A percentile compares a stretch with the other conserved stretches of the same genome.
Evolutionary conservation across 2,888 invertebrate species (phyloP).

Genomic region (Cataglyphis rosenhaueri): DNA sequence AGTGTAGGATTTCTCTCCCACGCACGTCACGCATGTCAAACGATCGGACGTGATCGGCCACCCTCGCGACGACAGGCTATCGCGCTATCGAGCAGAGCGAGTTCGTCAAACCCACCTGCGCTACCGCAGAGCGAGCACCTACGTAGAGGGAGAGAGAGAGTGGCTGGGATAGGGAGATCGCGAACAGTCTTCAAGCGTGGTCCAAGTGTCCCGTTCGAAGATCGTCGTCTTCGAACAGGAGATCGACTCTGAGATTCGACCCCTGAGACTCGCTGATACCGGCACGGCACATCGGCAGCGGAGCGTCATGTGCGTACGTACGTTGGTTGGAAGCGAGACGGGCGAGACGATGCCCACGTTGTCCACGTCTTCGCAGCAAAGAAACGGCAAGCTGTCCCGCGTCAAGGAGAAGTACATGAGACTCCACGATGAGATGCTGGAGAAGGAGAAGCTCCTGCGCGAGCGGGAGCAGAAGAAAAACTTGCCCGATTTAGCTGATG

Average conservation of each 20-base stretch:
- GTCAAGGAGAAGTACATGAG: slow-evolving; percentile 80
- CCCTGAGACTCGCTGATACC: neutral
- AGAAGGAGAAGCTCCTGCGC: slow-evolving; percentile 61
- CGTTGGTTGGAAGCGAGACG: slow-evolving; percentile 66
- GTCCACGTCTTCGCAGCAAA: slow-evolving; percentile 37
- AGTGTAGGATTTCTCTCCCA: slow-evolving; percentile 23
- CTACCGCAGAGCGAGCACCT: neutral
- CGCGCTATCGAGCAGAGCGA: neutral
- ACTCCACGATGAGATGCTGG: slow-evolving; percentile 78
- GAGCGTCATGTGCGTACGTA: slow-evolving; percentile 78
- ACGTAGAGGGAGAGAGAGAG: neutral
- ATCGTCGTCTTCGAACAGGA: neutral
- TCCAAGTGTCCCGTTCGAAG: neutral
- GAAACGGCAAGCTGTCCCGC: slow-evolving; percentile 68
- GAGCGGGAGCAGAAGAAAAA: slow-evolving; percentile 59
- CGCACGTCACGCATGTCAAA: slow-evolving; percentile 9
- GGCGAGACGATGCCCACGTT: slow-evolving; percentile 51
- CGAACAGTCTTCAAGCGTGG: neutral
- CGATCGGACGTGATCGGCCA: slow-evolving; percentile 21
- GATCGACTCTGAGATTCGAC: neutral
- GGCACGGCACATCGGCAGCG: neutral
- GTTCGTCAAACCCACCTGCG: slow-evolving; percentile 21
- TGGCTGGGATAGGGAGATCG: neutral
- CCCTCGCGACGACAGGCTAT: slow-evolving; percentile 11
- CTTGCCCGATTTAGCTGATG: slow-evolving; percentile 85